Conservation (phyloP, 2,113 vertebrate species). For the Carlito syrichta region DNA sequence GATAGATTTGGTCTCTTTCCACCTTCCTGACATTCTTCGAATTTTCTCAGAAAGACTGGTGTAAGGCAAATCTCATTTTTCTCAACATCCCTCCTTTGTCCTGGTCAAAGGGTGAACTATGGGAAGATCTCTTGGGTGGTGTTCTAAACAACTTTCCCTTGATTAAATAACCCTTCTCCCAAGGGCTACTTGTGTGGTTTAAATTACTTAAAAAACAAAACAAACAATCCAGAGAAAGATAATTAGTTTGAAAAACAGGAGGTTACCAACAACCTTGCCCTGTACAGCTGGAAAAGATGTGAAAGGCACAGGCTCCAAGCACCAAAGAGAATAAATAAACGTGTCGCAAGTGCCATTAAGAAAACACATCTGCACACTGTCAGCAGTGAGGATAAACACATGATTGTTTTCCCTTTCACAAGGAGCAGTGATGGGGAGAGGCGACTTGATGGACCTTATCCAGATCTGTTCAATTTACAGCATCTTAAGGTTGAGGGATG, state of each 20-base stretch:
- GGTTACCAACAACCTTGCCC: slow-evolving; percentile 58
- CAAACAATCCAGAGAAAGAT: slow-evolving; percentile 47
- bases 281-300: slow-evolving; percentile 59
- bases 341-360: slow-evolving; percentile 67
- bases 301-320: slow-evolving; percentile 56
- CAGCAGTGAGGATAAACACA: slow-evolving; percentile 58
- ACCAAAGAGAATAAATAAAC: slow-evolving; percentile 70
- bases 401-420: slow-evolving; percentile 69
- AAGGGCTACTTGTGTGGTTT: slow-evolving; percentile 63
- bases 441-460: slow-evolving; percentile 56
- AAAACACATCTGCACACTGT: slow-evolving; percentile 70
- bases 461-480: slow-evolving; percentile 42
- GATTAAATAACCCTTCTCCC: slow-evolving; percentile 66
- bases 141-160: slow-evolving; percentile 66
- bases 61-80: slow-evolving; percentile 17
- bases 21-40: slow-evolving; percentile 34
- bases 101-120: slow-evolving; percentile 13
- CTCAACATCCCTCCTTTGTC: slow-evolving; percentile 23
- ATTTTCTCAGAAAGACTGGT: slow-evolving; percentile 19
- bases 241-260: slow-evolving; percentile 53
- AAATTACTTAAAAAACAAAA: slow-evolving; percentile 72
- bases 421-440: not conserved
- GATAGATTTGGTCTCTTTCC: slow-evolving; percentile 6
- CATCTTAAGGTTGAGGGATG: slow-evolving; percentile 51
- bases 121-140: slow-evolving; percentile 40